Base-by-base conservation (phyloP, 2,888 invertebrate genomes). In the Yponomeuta malinellus region DNA sequence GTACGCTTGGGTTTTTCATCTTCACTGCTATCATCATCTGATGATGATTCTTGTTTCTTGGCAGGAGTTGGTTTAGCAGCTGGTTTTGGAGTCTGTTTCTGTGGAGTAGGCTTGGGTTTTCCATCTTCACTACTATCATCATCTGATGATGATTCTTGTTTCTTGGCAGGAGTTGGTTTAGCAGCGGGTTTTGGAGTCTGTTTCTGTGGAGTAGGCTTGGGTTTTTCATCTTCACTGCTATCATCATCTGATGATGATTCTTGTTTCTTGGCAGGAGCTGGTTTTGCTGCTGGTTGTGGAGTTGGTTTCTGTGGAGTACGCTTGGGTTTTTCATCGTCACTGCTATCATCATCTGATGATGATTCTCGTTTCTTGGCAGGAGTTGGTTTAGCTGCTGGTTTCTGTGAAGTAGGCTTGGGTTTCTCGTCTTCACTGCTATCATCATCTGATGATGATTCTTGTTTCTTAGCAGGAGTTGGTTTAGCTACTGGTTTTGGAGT, bases 191-290 rank as follows among this genome's bases (percentile, higher is more conserved):
- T 71, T n/a, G 72, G 70, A 65, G 69, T 72, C 29, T 72, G 69
- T 43, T 43, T 64, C 67, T 73, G 71, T 48, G 37, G 72, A 70
- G 74, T 68, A 48, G 75, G 73, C 71, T 79, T 76, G 68, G 74
- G 70, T 74, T 77, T 75, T 68, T 85, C 85, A 71, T 89, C 88
- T 71, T 87, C 87, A 78, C 84, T 83, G 70, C 84, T 85, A n/a
- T 88, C 88, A 72, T 86, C 85, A 74, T 88, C 88, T 65, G 80
- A 80, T 68, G 87, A 86, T 64, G 86, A 85, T 72, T 82, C 79
- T 73, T 78, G 74, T 68, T 74, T 79, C 74, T 80, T 84, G 48
- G 74, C 78, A 71, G 78, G 77, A 69, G 77, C 72, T 23, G 80
- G 37, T 48, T 8, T 52, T n/a, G 15, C n/a, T 8, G 71, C 70